These are phyloP conservation scores for Drosophila hawaiiensis DNA, from an alignment of 2,888 invertebrate species.

Conservation along the genomic window DNA sequence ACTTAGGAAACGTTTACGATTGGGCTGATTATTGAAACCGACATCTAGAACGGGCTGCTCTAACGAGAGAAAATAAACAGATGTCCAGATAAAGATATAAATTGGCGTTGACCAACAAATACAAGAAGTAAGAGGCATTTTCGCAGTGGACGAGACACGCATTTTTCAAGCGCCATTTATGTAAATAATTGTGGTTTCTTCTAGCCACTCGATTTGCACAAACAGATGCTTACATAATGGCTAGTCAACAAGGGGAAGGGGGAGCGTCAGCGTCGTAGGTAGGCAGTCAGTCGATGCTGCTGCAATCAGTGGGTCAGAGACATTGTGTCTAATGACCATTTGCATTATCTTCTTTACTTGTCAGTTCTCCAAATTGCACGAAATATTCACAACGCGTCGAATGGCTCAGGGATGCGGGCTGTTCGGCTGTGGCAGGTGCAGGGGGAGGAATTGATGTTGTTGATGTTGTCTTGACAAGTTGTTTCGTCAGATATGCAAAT, in stretches of 20 bases:
- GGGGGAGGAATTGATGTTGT: slow-evolving; percentile 7
- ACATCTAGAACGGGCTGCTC: slow-evolving; percentile 16
- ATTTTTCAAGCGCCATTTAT: slow-evolving; percentile 68
- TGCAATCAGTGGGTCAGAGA: slow-evolving; percentile 29
- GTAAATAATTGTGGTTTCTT: slow-evolving; percentile 77
- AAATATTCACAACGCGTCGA: slow-evolving; percentile 56
- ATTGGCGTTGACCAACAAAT: slow-evolving; percentile 20
- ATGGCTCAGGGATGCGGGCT: slow-evolving; percentile 18
- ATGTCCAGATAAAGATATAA: slow-evolving; percentile 46
- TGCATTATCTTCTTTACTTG: slow-evolving; percentile 72
- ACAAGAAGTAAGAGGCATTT: slow-evolving; percentile 65
- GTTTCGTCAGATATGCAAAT: slow-evolving; percentile 80
- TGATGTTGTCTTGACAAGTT: slow-evolving; percentile 69
- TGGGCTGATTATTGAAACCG: slow-evolving; percentile 24
- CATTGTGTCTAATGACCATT: slow-evolving; percentile 76
- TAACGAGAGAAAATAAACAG: slow-evolving; percentile 15
- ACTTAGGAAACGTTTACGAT: background rate
- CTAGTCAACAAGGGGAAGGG: background rate
- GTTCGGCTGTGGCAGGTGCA: background rate
- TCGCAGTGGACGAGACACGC: slow-evolving; percentile 47
- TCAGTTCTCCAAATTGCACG: slow-evolving; percentile 65
- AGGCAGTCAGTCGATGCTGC: slow-evolving; percentile 17
- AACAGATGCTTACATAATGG: slow-evolving; percentile 57
- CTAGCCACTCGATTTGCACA: slow-evolving; percentile 46
- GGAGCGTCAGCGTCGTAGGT: background rate